Evolutionary conservation across 2,797 vertebrate genomes (phyloP).

Genomic region (Pteronotus mesoamericanus): DNA sequence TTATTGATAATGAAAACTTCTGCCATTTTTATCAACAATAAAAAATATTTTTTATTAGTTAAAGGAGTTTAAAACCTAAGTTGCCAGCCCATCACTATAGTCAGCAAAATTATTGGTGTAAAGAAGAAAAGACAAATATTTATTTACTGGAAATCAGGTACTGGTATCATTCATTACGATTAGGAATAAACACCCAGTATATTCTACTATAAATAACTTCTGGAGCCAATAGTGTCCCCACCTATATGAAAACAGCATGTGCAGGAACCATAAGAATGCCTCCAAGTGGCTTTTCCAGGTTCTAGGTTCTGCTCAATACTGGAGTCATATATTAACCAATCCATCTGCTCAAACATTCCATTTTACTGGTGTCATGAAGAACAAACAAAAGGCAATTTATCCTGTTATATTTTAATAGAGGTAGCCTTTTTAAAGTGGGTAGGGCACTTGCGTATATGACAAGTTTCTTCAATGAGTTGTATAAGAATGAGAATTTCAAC

Average conservation of each 20-base stretch:
- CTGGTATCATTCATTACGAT: neutral
- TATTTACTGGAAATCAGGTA: neutral
- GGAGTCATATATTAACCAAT: neutral
- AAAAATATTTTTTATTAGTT: neutral
- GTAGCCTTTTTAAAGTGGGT: neutral
- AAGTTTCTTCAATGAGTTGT: neutral
- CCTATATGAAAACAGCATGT: neutral
- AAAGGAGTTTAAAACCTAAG: conserved; percentile 20
- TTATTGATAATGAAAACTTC: neutral
- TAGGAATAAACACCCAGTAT: neutral
- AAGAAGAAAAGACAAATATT: neutral
- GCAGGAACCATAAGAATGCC: neutral
- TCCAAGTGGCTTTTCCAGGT: neutral
- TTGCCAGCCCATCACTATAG: neutral
- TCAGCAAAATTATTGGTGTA: neutral
- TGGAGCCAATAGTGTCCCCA: neutral
- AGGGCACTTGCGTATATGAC: neutral
- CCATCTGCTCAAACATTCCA: neutral
- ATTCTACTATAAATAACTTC: conserved; percentile 16
- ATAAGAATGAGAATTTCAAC: neutral
- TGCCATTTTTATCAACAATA: neutral
- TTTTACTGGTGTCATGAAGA: neutral
- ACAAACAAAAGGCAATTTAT: neutral
- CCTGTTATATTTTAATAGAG: neutral
- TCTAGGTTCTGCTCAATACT: conserved; percentile 9